Conservation (phyloP, 2,113 vertebrate genomes). For the Leptodactylus fuscus region DNA sequence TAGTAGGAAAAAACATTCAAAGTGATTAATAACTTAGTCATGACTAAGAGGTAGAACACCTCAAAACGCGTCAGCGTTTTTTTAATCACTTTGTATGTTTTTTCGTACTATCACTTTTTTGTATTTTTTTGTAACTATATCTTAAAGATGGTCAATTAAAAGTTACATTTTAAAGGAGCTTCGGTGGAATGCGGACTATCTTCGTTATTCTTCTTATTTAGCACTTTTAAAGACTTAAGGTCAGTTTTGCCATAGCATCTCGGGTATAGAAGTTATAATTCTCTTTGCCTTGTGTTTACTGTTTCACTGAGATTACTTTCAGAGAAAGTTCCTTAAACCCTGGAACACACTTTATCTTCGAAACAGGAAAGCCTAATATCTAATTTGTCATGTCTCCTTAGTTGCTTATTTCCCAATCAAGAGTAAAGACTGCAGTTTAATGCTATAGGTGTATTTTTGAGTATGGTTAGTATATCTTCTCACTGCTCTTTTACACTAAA, state of each 20-base stretch:
- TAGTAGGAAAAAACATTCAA: too few species aligned
- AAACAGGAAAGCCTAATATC: slow-evolving; percentile 30
- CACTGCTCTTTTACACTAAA: slow-evolving; percentile 2
- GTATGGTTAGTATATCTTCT: slow-evolving; percentile 30
- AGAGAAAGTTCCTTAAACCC: slow-evolving; percentile 8
- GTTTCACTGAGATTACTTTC: slow-evolving; percentile 30
- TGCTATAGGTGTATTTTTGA: slow-evolving; percentile 22
- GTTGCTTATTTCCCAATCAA: slow-evolving; percentile 22
- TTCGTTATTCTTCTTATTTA: too few species aligned
- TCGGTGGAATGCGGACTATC: too few species aligned
- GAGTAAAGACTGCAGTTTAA: slow-evolving; percentile 39
- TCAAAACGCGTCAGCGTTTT: too few species aligned
- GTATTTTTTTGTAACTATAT: too few species aligned
- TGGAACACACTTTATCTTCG: slow-evolving; percentile 49
- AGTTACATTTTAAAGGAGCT: too few species aligned
- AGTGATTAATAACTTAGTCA: too few species aligned
- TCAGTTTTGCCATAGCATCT: not conserved
- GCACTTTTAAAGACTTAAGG: too few species aligned
- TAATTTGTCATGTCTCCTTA: slow-evolving; percentile 46
- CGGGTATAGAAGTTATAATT: slow-evolving; percentile 8
- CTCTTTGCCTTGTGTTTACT: slow-evolving; percentile 1
- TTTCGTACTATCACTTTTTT: too few species aligned
- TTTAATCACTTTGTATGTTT: too few species aligned
- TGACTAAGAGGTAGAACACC: too few species aligned
- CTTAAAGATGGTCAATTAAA: too few species aligned